phyloP scores from a whole-genome alignment of 1,140 invertebrate genomes.

The Diachasma alloeum region DNA sequence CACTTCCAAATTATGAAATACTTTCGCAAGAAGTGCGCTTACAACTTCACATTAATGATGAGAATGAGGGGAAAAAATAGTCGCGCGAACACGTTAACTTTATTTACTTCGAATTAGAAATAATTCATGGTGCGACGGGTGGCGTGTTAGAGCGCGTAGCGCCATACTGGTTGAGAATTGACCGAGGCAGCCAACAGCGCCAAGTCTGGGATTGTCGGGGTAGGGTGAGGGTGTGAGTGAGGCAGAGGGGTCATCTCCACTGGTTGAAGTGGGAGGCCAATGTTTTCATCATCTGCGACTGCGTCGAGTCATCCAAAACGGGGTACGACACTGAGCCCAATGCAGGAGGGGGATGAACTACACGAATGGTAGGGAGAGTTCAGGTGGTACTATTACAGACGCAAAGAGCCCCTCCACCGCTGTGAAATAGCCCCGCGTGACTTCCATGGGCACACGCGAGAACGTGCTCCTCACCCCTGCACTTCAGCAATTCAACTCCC shows the following conservation, averaged over 20 bases:
- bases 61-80: not conserved
- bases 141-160: constrained; percentile 54
- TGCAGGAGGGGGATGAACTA: not conserved
- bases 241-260: constrained; percentile 3
- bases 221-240: constrained; percentile 34
- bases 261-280: not conserved
- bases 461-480: constrained; percentile 14
- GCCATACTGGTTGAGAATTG: constrained; percentile 63
- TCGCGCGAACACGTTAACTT: constrained; percentile 21
- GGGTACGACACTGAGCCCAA: not conserved
- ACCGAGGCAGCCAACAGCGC: constrained; percentile 55
- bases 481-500: not conserved
- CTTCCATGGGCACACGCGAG: not conserved
- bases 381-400: not conserved
- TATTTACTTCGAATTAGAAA: not conserved
- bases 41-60: not conserved
- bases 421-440: not conserved
- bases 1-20: too few relatives aligned
- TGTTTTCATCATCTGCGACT: not conserved
- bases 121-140: constrained; percentile 36
- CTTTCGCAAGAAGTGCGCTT: too few relatives aligned
- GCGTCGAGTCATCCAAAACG: not conserved
- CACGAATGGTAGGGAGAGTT: constrained; percentile 18
- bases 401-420: not conserved
- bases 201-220: constrained; percentile 37